Percentiles rank a stretch among this genome's conserved stretches.
These are phyloP conservation scores for Glaucopsyche alexis DNA, from an alignment of 2,888 invertebrate genomes.

Conservation along the genomic window DNA sequence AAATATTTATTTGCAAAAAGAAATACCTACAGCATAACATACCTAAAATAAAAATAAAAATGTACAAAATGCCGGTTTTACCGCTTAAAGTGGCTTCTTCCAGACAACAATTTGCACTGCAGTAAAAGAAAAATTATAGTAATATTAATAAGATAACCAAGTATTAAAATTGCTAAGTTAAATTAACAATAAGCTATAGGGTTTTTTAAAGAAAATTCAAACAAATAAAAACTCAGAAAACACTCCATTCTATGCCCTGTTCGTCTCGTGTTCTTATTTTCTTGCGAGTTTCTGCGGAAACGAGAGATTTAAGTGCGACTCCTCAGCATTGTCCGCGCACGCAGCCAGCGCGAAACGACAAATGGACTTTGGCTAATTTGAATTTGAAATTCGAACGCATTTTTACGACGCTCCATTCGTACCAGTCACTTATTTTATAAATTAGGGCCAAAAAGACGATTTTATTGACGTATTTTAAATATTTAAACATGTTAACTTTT, in stretches of 20 bases:
- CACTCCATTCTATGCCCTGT: conserved; percentile 50
- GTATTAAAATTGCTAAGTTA: too few relatives aligned
- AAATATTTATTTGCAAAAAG: too few relatives aligned
- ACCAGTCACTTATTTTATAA: conserved; percentile 32
- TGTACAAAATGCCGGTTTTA: too few relatives aligned
- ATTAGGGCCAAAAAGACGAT: conserved; percentile 25
- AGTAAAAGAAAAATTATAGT: too few relatives aligned
- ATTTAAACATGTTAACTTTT: conserved; percentile 24
- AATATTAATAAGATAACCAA: too few relatives aligned
- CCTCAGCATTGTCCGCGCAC: conserved; percentile 75
- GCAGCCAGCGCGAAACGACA: conserved; percentile 57
- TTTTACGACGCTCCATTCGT: conserved; percentile 50
- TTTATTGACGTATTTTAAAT: conserved; percentile 28
- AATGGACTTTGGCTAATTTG: conserved; percentile 67
- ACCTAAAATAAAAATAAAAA: too few relatives aligned
- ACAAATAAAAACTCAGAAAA: conserved; percentile 35
- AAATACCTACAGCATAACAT: too few relatives aligned
- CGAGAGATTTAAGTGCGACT: conserved; percentile 72
- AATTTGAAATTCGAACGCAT: conserved; percentile 61
- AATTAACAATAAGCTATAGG: too few relatives aligned
- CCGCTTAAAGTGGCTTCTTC: too few relatives aligned
- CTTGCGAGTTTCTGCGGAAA: conserved; percentile 72
- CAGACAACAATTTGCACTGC: too few relatives aligned
- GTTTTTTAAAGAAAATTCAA: background rate
- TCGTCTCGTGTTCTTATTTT: conserved; percentile 66